These are phyloP conservation scores for Heliocidaris erythrogramma DNA, from an alignment of 35 echinoderm and acorn worm genomes.

Conservation along the genomic window DNA sequence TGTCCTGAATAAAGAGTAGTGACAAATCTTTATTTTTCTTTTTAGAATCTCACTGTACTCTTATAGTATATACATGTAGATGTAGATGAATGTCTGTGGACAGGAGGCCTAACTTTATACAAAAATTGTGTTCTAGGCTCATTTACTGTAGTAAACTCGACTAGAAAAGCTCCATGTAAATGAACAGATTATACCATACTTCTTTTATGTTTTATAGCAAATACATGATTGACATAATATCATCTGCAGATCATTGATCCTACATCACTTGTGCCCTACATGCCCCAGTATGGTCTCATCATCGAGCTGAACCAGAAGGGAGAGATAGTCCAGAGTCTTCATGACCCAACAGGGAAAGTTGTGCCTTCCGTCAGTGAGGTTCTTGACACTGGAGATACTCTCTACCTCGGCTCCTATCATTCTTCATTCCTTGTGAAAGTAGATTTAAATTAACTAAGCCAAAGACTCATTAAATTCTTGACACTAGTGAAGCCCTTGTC, in stretches of 20 bases:
- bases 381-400: slow-evolving; percentile 82
- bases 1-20: too few relatives aligned
- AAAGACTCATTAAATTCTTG: neutral
- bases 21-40: too few relatives aligned
- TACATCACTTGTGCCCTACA: slow-evolving; percentile 21
- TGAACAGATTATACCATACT: too few relatives aligned
- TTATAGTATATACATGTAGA: too few relatives aligned
- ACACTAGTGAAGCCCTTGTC: too few relatives aligned
- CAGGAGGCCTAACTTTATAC: too few relatives aligned
- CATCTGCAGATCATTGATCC: slow-evolving; percentile 55
- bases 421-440: slow-evolving; percentile 76
- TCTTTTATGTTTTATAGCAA: too few relatives aligned
- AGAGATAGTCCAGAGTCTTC: slow-evolving; percentile 73
- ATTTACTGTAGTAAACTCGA: too few relatives aligned
- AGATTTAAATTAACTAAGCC: neutral
- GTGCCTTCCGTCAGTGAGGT: slow-evolving; percentile 70
- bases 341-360: slow-evolving; percentile 88
- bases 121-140: too few relatives aligned
- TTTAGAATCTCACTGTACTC: too few relatives aligned
- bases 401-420: slow-evolving; percentile 72
- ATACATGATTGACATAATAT: neutral
- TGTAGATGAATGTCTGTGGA: too few relatives aligned
- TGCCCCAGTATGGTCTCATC: slow-evolving; percentile 87
- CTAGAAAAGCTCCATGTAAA: too few relatives aligned
- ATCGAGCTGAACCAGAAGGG: slow-evolving; percentile 85